Conservation (phyloP, 2,113 vertebrate genomes). For the Salminus brasiliensis region DNA sequence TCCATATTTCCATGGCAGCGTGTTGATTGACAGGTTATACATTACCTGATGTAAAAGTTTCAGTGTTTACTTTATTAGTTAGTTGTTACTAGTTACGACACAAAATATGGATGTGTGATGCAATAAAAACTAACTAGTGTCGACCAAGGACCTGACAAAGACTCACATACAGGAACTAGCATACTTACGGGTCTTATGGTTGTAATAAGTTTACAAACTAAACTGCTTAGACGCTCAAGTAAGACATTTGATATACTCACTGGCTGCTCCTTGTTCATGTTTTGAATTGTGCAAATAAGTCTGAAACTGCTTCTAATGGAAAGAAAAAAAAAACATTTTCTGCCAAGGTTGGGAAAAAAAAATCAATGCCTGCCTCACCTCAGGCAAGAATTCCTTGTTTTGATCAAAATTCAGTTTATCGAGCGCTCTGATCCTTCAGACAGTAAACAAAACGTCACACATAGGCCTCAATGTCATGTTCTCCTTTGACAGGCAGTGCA, state of each 20-base stretch:
- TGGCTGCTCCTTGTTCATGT: background rate
- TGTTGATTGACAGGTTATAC: too few species aligned
- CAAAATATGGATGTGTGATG: too few species aligned
- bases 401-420: slow-evolving; percentile 41
- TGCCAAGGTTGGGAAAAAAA: slow-evolving; percentile 27
- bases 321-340: background rate
- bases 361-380: slow-evolving; percentile 40
- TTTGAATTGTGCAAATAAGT: background rate
- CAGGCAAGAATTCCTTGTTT: slow-evolving; percentile 31
- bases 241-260: background rate
- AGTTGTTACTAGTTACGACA: too few species aligned
- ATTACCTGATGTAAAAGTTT: too few species aligned
- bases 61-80: too few species aligned
- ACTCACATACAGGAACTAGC: too few species aligned
- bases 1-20: too few species aligned
- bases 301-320: background rate
- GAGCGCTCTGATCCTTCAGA: slow-evolving; percentile 32
- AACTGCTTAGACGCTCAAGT: background rate
- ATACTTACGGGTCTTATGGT: too few species aligned
- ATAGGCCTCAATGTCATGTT: slow-evolving; percentile 13
- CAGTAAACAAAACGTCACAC: slow-evolving; percentile 37
- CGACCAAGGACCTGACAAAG: too few species aligned
- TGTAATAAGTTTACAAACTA: background rate
- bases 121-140: too few species aligned
- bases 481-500: slow-evolving; percentile 3